These are phyloP conservation scores for Rhogogaster chlorosoma DNA, from an alignment of 2,888 invertebrate species.

Conservation along the genomic window DNA sequence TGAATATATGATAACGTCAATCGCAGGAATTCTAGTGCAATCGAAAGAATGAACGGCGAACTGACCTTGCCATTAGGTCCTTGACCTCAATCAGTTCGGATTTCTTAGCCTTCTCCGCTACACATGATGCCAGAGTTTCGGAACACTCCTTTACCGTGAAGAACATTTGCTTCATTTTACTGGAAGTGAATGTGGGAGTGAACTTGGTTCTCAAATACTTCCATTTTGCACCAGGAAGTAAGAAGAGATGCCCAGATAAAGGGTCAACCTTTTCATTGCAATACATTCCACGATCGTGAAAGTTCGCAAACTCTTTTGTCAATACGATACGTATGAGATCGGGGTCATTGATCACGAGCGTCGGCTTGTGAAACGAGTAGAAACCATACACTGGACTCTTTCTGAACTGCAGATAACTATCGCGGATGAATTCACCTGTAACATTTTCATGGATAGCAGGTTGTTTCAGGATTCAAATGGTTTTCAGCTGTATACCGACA, in stretches of 20 bases:
- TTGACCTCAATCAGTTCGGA: neutral
- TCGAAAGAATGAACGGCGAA: neutral
- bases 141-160: conserved; percentile 81
- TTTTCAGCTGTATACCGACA: too few species aligned
- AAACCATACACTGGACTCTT: conserved; percentile 59
- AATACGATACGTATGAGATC: conserved; percentile 72
- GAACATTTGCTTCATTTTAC: conserved; percentile 85
- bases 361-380: conserved; percentile 1
- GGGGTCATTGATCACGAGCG: conserved; percentile 21
- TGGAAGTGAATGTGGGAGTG: conserved; percentile 84
- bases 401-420: conserved; percentile 62
- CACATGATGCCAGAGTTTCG: conserved; percentile 78
- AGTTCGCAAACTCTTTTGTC: conserved; percentile 83
- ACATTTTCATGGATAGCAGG: neutral
- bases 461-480: neutral
- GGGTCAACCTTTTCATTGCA: conserved; percentile 83
- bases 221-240: conserved; percentile 82
- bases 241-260: conserved; percentile 82
- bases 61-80: conserved; percentile 4
- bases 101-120: conserved; percentile 68
- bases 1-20: neutral
- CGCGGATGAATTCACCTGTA: conserved; percentile 63
- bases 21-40: neutral
- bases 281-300: conserved; percentile 84
- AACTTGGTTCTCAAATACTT: conserved; percentile 82